Conservation (phyloP, 1,140 invertebrate genomes). For the Ostrea denselamellosa region DNA sequence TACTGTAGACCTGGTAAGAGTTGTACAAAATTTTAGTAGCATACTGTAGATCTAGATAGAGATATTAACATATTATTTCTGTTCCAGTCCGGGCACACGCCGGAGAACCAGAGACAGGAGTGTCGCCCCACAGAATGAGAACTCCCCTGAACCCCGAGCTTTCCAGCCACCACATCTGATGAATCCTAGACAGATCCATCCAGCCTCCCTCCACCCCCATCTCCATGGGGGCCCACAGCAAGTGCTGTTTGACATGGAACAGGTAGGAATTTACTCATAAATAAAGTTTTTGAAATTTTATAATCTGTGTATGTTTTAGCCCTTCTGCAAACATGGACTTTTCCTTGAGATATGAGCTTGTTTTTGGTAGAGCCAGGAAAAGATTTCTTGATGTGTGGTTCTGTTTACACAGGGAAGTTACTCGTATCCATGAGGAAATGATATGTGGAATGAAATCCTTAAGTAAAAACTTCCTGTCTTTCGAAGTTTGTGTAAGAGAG, state of each 20-base stretch:
- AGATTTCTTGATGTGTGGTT: not conserved
- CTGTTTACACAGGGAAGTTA: conserved; percentile 6
- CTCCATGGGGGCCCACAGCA: conserved; percentile 65
- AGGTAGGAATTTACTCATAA: conserved; percentile 54
- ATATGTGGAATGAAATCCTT: conserved; percentile 13
- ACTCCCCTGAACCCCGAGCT: conserved; percentile 70
- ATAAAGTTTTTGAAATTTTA: not conserved
- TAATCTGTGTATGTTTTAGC: not conserved
- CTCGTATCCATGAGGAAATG: not conserved
- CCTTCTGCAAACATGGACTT: no score
- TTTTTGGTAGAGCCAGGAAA: not conserved
- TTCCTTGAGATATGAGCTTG: no score
- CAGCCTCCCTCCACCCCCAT: conserved; percentile 65
- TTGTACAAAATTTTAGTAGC: no score
- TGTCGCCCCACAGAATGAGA: conserved; percentile 60
- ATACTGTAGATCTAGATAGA: no score
- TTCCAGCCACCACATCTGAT: conserved; percentile 72
- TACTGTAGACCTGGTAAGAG: no score
- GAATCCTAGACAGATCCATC: conserved; percentile 66
- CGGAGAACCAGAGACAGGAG: conserved; percentile 68
- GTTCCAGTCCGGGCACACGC: conserved; percentile 70
- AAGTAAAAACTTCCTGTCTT: not conserved
- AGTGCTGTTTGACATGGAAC: conserved; percentile 69
- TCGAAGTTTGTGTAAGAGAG: not conserved
- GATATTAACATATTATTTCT: conserved; percentile 31